Evolutionary conservation across 2,888 invertebrate species (phyloP).

Genomic region (Platypus cylindrus): DNA sequence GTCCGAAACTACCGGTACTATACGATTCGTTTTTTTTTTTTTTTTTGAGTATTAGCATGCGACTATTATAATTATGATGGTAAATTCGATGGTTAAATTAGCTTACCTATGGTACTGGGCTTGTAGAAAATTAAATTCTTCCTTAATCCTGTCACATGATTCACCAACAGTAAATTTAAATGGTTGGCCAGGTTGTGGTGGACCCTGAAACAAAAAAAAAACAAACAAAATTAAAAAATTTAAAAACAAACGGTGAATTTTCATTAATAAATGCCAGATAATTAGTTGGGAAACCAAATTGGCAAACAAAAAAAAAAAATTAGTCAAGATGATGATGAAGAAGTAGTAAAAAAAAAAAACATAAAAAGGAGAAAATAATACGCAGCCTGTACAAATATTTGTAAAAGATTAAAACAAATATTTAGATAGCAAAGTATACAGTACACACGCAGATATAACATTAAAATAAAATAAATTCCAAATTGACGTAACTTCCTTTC

Average conservation of each 20-base stretch:
- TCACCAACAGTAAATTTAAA: slow-evolving; percentile 90
- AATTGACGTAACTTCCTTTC: too few relatives aligned
- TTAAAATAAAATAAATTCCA: too few relatives aligned
- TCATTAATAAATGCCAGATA: too few relatives aligned
- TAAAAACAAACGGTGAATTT: too few relatives aligned
- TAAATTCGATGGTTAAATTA: slow-evolving; percentile 14
- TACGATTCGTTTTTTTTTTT: slow-evolving; percentile 4
- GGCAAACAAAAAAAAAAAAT: too few relatives aligned
- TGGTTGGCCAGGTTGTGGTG: slow-evolving; percentile 80
- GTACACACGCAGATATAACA: too few relatives aligned
- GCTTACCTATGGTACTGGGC: slow-evolving; percentile 94
- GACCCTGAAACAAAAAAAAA: slow-evolving; percentile 50
- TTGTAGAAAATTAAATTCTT: slow-evolving; percentile 90
- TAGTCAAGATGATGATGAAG: too few relatives aligned
- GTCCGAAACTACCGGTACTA: too few relatives aligned
- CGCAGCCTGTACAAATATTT: slow-evolving; percentile 32
- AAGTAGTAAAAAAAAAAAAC: slow-evolving; percentile 6
- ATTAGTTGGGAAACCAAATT: too few relatives aligned
- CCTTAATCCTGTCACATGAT: slow-evolving; percentile 89
- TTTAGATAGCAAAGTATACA: slow-evolving; percentile 22
- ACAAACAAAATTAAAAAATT: slow-evolving; percentile 1
- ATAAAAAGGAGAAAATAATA: slow-evolving; percentile 30
- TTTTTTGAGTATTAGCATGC: neutral
- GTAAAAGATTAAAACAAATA: slow-evolving; percentile 33
- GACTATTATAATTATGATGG: neutral